Conservation (phyloP, 2,888 invertebrate genomes). For the Hirtodrosophila confusa region DNA sequence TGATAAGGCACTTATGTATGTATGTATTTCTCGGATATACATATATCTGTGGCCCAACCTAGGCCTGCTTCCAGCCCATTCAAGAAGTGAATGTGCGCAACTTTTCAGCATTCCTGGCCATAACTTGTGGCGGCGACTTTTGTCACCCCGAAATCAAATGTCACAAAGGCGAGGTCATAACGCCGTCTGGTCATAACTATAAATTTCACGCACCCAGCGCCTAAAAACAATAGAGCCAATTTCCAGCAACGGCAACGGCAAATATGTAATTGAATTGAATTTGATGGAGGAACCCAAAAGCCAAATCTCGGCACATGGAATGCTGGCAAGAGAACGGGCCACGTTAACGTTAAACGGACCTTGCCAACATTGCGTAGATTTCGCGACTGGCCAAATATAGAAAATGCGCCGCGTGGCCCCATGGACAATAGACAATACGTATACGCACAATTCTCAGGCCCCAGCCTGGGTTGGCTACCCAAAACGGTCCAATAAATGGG, state of each 20-base stretch:
- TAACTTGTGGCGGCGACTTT: constrained; percentile 55
- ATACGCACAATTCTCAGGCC: constrained; percentile 70
- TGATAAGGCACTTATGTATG: not conserved
- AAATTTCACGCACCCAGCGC: constrained; percentile 72
- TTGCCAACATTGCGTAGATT: constrained; percentile 65
- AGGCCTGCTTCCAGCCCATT: constrained; percentile 8
- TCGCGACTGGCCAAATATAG: constrained; percentile 69
- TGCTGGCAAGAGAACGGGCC: constrained; percentile 21
- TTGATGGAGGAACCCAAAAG: constrained; percentile 51
- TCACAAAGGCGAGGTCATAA: constrained; percentile 70
- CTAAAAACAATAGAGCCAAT: constrained; percentile 71
- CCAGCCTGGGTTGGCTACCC: constrained; percentile 19
- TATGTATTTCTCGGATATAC: not conserved
- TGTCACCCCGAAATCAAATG: constrained; percentile 66
- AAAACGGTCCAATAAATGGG: constrained; percentile 45
- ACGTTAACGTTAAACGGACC: constrained; percentile 34
- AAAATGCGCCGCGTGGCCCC: constrained; percentile 50
- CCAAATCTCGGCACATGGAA: constrained; percentile 68
- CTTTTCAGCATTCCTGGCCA: constrained; percentile 56
- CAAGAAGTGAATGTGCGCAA: constrained; percentile 56
- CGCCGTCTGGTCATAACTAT: constrained; percentile 67
- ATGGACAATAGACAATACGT: constrained; percentile 67
- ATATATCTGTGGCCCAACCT: constrained; percentile 23
- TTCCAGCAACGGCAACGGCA: constrained; percentile 38
- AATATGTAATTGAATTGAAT: constrained; percentile 71